These are phyloP conservation scores for Epistrophella euchroma DNA, from an alignment of 2,888 invertebrate genomes.

Conservation along the genomic window DNA sequence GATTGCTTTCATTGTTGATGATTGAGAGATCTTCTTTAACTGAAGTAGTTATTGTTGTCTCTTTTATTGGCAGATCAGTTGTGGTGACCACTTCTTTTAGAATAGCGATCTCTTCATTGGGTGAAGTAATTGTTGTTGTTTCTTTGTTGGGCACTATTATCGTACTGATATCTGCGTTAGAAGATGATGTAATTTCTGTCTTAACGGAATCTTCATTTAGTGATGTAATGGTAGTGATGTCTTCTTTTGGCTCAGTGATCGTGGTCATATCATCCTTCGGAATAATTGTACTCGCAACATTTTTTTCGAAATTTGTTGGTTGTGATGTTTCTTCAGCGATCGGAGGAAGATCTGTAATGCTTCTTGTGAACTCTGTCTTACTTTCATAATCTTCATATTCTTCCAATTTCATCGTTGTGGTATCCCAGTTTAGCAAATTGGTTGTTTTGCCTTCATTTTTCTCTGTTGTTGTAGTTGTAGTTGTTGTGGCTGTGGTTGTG, in stretches of 20 bases:
- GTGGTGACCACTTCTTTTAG: background rate
- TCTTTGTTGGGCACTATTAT: background rate
- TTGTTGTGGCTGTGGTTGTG: background rate
- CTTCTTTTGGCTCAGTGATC: slow-evolving; percentile 7
- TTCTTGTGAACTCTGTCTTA: slow-evolving; percentile 62
- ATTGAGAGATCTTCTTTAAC: background rate
- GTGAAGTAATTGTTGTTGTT: background rate
- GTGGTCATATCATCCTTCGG: slow-evolving; percentile 6
- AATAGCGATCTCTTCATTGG: background rate
- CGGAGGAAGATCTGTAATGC: slow-evolving; percentile 45
- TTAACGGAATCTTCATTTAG: background rate
- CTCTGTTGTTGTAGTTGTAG: slow-evolving; percentile 21
- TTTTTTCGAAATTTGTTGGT: slow-evolving; percentile 21
- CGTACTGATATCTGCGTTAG: slow-evolving; percentile 2
- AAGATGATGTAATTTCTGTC: background rate
- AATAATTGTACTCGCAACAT: background rate
- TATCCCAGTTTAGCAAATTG: slow-evolving; percentile 30
- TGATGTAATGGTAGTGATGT: slow-evolving; percentile 29
- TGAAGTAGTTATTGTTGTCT: background rate
- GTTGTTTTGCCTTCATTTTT: slow-evolving; percentile 46
- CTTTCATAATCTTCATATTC: slow-evolving; percentile 50
- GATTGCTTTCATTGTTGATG: background rate
- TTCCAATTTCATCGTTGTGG: slow-evolving; percentile 41
- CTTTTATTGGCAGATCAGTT: background rate
- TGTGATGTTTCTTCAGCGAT: slow-evolving; percentile 35